Conservation (phyloP, 1,140 invertebrate species). For the Euschistus heros region DNA sequence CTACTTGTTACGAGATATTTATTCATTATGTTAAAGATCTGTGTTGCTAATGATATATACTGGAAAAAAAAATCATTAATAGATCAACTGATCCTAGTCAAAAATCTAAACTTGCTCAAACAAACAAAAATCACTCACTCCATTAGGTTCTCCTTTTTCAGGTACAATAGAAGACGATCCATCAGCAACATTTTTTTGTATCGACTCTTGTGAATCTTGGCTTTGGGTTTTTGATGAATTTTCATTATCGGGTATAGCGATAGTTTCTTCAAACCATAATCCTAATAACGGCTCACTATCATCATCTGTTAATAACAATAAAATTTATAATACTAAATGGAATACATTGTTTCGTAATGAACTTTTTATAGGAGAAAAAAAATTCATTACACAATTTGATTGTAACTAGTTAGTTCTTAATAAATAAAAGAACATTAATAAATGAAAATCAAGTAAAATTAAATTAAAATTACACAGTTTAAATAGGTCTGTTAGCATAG, state of each 20-base stretch:
- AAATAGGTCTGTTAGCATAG: too few relatives aligned
- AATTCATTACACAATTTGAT: too few relatives aligned
- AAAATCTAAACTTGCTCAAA: neutral
- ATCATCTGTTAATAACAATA: slow-evolving; percentile 41
- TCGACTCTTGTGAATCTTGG: slow-evolving; percentile 20
- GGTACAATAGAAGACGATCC: slow-evolving; percentile 53
- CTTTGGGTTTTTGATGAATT: slow-evolving; percentile 21
- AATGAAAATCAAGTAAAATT: too few relatives aligned
- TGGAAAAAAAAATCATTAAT: slow-evolving; percentile 33
- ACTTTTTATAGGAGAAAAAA: too few relatives aligned
- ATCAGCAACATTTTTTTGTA: slow-evolving; percentile 23
- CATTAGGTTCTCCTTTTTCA: slow-evolving; percentile 81
- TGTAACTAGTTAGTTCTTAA: too few relatives aligned
- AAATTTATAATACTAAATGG: too few relatives aligned
- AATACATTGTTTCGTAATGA: too few relatives aligned
- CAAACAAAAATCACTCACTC: slow-evolving; percentile 43
- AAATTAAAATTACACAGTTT: too few relatives aligned
- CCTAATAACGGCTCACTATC: slow-evolving; percentile 86
- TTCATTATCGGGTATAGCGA: slow-evolving; percentile 58
- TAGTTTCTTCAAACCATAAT: slow-evolving; percentile 84
- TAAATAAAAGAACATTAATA: too few relatives aligned
- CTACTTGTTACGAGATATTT: slow-evolving; percentile 55
- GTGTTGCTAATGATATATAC: slow-evolving; percentile 69
- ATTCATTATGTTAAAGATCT: slow-evolving; percentile 65
- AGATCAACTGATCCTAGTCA: neutral